Evolutionary conservation across 2,888 invertebrate species (phyloP), one percentile per base, ranked within the genome.

Genomic region (Eudemis profundana): DNA sequence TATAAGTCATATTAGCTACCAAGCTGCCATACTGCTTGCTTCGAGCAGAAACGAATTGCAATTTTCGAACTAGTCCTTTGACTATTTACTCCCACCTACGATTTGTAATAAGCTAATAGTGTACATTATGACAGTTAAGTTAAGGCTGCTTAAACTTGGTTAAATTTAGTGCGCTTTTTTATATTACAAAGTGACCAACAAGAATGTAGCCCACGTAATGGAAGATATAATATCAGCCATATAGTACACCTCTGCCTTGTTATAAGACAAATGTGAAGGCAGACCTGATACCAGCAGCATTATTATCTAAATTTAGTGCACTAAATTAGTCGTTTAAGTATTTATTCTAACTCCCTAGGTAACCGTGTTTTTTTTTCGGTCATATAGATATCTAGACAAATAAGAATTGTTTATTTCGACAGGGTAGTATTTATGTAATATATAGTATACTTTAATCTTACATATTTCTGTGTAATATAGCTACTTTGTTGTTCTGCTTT

Each of bases 11-110:
- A 1, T 12, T 33, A 46, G 15, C 14, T 51, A 17, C 50, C 27
- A 8, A 50, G 47, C 42, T 42, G 51, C 61, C 51, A 44, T 36
- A 23, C n/a, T 33, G n/a, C 29, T 19, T 40, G 27, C n/a, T 56
- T 19, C n/a, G 15, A 29, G 29, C 10, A 42, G 3, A 3, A 44
- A 53, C 8, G 3, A 44, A 19, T 42, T 17, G 42, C 27, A 56
- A 56, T 44, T 29, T 19, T 29, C n/a, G n/a, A 44, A 56, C 56
- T 56, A 56, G 56, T 29, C 19, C 3, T 29, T 29, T 29, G 56
- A 44, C 56, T 42, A 56, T 2, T 29, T 49, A 50, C 38, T 57
- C 63, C 64, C 64, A 64, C 64, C 64, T 64, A 51, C 15, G 19
- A 50, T 17, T 51, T 38, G 40, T 50, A 63, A 15, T 36, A 17